Conservation (phyloP, 2,113 vertebrate species). For the Stictonetta naevosa region DNA sequence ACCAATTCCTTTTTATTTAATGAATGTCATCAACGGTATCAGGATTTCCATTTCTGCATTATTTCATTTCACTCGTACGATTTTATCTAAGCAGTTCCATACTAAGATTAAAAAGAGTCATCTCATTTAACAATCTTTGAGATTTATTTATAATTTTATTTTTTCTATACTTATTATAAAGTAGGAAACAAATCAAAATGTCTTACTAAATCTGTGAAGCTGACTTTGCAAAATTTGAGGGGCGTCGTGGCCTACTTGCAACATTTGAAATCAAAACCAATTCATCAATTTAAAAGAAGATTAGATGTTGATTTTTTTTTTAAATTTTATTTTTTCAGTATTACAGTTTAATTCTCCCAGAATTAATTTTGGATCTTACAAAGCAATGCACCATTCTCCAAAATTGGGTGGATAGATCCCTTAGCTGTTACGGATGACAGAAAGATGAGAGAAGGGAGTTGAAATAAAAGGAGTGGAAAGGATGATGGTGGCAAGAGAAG, state of each 20-base stretch:
- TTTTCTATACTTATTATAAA: not conserved
- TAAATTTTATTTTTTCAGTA: not conserved
- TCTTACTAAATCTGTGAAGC: not conserved
- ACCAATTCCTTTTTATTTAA: not conserved
- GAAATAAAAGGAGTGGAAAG: not conserved
- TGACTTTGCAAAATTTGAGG: not conserved
- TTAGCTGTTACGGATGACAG: not conserved
- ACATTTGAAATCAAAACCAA: not conserved
- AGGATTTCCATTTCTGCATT: not conserved
- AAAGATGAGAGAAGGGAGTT: not conserved
- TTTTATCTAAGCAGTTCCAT: not conserved
- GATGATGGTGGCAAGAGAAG: not conserved
- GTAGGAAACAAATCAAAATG: not conserved
- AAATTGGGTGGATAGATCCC: not conserved
- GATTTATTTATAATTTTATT: not conserved
- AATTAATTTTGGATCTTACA: not conserved
- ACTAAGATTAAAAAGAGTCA: not conserved
- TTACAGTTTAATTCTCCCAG: not conserved
- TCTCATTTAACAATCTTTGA: not conserved
- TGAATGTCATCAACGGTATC: not conserved
- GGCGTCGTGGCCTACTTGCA: not conserved
- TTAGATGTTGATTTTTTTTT: not conserved
- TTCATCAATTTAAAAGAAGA: not conserved
- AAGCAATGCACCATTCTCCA: not conserved
- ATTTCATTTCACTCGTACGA: not conserved